Conservation (phyloP, 2,888 invertebrate species). For the Zaprionus bogoriensis region DNA sequence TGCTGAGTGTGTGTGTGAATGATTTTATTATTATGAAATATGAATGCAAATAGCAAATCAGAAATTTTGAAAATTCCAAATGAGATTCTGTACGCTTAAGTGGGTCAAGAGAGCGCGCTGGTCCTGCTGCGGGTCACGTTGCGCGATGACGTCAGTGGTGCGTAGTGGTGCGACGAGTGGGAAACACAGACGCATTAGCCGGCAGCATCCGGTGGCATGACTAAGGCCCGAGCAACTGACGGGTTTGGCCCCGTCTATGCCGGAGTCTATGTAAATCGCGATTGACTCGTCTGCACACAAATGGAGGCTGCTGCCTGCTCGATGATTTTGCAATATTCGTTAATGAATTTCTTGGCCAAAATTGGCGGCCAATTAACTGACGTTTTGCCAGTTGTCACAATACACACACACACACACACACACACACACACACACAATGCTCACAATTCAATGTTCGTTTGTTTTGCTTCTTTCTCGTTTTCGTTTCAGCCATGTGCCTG, state of each 20-base stretch:
- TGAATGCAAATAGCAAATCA: conserved; percentile 23
- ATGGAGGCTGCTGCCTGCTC: conserved; percentile 17
- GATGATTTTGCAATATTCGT: conserved; percentile 48
- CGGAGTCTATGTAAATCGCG: conserved; percentile 32
- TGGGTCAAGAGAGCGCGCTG: conserved; percentile 35
- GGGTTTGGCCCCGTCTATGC: conserved; percentile 21
- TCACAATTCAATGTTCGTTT: conserved; percentile 23
- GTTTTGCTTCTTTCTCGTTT: conserved; percentile 13
- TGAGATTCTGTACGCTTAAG: neutral
- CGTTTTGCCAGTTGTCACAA: conserved; percentile 33
- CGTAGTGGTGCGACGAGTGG: conserved; percentile 23
- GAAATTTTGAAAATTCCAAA: conserved; percentile 5
- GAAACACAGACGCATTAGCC: conserved; percentile 13
- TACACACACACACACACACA: too few species aligned
- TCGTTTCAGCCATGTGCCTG: conserved; percentile 67
- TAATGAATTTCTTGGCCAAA: conserved; percentile 45
- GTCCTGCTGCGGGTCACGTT: conserved; percentile 28
- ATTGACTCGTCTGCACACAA: conserved; percentile 6
- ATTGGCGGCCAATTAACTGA: conserved; percentile 42
- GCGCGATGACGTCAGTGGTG: neutral
- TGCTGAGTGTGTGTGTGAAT: conserved; percentile 6
- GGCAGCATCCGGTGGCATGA: conserved; percentile 39
- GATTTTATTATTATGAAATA: conserved; percentile 31
- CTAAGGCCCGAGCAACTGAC: conserved; percentile 23
- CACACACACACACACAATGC: too few species aligned